Evolutionary conservation across 1,140 invertebrate species (phyloP), one percentile per base, ranked within the genome.

Genomic region (Pseudomyrmex flavicornis): DNA sequence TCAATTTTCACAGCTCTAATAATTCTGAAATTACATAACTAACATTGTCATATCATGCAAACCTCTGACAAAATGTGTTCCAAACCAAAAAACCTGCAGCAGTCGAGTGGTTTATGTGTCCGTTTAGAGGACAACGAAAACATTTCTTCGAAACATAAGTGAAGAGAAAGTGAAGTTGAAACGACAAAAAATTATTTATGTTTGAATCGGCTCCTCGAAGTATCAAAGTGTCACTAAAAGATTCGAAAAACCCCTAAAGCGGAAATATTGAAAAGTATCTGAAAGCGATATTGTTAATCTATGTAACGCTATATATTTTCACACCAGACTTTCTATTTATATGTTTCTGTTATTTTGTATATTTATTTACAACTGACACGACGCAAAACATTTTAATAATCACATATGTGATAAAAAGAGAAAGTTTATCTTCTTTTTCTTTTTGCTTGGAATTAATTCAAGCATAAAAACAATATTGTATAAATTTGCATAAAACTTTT

Each of bases 71-170:
- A 75, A 75, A 75, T 20, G 44, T 8, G 13, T 15, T n/a, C 22
- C 7, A n/a, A 26, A 4, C 44, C 20, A 61, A 17, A 72, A 72
- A 58, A 0, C 0, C 12, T 54, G 17, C 12, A 10, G 1, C 15
- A 35, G 26, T 50, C n/a, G 17, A 13, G 46, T 12, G 46, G 1
- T 20, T 15, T 70, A 68, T 56, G 68, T 58, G 7, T 22, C 20
- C 2, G 1, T 56, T 2, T 17, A 22, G 13, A 15, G 8, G 1
- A 26, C 26, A 13, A 35, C 22, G 8, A 35, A 35, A 22, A 59
- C 17, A 70, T n/a, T 80, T 48, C 44, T 70, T 72, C 15, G 54
- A 50, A 69, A 1, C 13, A 15, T 70, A 59, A 69, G 59, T 72
- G 20, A 46, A 13, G 76, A 72, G 66, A 80, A 80, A 72, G 76